A percentile compares a stretch with the other conserved stretches of the same genome.
Evolutionary conservation across 2,113 vertebrate genomes (phyloP).

Genomic region (Upupa epops): DNA sequence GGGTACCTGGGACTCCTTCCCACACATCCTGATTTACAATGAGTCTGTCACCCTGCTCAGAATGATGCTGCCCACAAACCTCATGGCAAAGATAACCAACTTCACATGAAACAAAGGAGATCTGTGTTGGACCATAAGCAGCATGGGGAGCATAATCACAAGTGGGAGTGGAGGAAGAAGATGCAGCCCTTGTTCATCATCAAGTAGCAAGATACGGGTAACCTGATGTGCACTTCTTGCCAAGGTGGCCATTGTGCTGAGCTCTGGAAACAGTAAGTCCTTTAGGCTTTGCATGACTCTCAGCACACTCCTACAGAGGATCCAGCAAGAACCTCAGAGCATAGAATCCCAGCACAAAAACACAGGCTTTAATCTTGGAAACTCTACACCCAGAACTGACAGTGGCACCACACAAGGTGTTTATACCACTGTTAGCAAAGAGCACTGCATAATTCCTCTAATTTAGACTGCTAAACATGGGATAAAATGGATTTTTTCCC

Average conservation of each 20-base stretch:
- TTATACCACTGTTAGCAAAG: not conserved
- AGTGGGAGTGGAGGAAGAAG: not conserved
- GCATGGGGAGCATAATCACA: not conserved
- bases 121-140: not conserved
- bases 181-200: not conserved
- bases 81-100: not conserved
- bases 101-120: not conserved
- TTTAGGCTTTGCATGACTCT: not conserved
- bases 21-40: not conserved
- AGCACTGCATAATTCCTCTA: not conserved
- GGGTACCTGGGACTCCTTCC: not conserved
- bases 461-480: not conserved
- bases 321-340: accelerated
- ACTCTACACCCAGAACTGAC: not conserved
- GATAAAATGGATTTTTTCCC: not conserved
- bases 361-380: not conserved
- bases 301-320: not conserved
- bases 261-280: not conserved
- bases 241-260: not conserved
- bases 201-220: not conserved
- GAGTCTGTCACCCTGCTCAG: not conserved
- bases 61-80: not conserved
- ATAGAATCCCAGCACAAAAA: not conserved
- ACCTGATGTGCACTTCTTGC: not conserved
- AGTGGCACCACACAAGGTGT: not conserved